Evolutionary conservation across 2,113 vertebrate genomes (phyloP), one percentile per base, ranked within the genome.

Genomic region (Eleginops maclovinus): DNA sequence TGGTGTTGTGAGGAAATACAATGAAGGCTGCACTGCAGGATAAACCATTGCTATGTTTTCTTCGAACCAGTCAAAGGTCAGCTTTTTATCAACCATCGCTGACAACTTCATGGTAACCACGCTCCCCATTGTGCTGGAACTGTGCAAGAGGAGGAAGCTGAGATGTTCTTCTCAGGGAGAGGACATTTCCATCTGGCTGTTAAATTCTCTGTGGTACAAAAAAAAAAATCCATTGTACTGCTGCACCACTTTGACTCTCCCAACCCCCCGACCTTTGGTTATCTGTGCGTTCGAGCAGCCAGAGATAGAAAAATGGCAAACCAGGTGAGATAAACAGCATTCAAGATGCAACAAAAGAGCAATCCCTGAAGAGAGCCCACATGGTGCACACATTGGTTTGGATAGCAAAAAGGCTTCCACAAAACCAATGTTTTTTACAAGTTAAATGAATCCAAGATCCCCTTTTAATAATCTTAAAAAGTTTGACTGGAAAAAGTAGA

Each of bases 211-310:
- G 31, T 50, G 28, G 72, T 55, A n/a, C n/a, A 53, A 21, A 60
- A 74, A 81, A 74, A 64, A 49, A 77, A 65, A 73, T 73, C 36
- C 19, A 58, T 56, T 72, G 26, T 54, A 1, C 49, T 49, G 54
- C 61, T 9, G 41, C 49, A 61, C 53, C 49, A 61, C 53, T 72
- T 62, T 16, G 62, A 68, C 47, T 61, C 53, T 54, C 69, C 36
- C 40, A 15, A 41, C 19, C 31, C n/a, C n/a, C n/a, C n/a, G n/a
- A n/a, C n/a, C 76, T 84, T 62, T 79, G 63, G 54, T 62, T 43
- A 16, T 82, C 70, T 46, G 46, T 68, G 26, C 62, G 59, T 59
- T 68, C 28, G 26, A 60, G 68, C 41, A 70, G 41, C 50, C 40
- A 44, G 36, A 46, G 61, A 56, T 21, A 71, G 43, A 68, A 55